Base-by-base conservation (phyloP, 2,888 invertebrate species). In the Troilus luridus region DNA sequence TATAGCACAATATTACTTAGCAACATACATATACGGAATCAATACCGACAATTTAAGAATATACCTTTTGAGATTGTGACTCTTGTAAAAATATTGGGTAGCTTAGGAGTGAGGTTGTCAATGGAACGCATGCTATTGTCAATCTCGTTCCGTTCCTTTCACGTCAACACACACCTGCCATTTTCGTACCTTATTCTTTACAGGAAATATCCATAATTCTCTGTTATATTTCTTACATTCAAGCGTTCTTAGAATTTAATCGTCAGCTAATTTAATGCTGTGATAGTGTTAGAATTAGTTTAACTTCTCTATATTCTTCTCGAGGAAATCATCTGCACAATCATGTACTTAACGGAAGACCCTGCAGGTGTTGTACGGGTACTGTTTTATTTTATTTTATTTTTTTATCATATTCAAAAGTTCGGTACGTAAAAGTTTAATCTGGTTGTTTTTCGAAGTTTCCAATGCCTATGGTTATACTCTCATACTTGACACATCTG, bases 131-230 rank as follows among this genome's bases (percentile, higher is more conserved):
- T 41, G 72, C 17, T 77, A 27, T 41, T 77, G 72, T 77, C 72
- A 77, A 77, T 27, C 72, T 41, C 72, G 27, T 77, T 77, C 72
- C 17, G 41, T 77, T 77, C 41, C 72, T 77, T 77, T 77, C 72
- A 77, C 72, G 72, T 77, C 72, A 77, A 77, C 41, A 77, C 6
- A 77, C 72, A 77, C 72, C 72, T 77, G 27, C 27, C 72, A 77
- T 77, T 41, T 77, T 77, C 3, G 72, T 77, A 8, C 41, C 41
- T 17, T 77, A 77, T 77, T 77, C 72, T 77, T 77, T 77, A 17
- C 41, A 77, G 41, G 41, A 77, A 77, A 77, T 41, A 77, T 77
- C 41, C 41, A 77, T 77, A 24, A 77, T 77, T 41, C 19, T 77
- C 8, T 41, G 41, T 77, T 77, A 2, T 77, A 77, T 77, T 77